A percentile compares a stretch with the other conserved stretches of the same genome.
Conservation (phyloP, 2,797 vertebrate species). For the Iguana delicatissima region DNA sequence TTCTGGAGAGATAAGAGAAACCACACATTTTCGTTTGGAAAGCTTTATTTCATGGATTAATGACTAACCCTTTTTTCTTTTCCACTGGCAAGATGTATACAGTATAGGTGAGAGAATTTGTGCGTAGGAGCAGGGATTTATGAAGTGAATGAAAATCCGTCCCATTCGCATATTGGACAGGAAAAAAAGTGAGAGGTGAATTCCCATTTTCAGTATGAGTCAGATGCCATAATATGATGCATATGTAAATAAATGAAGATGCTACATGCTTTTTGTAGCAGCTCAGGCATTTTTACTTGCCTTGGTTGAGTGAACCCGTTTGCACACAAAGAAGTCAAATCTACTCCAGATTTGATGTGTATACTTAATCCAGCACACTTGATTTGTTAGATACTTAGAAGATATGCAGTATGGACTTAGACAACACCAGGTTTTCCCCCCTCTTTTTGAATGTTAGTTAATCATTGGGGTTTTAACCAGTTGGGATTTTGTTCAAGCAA, state of each 20-base stretch:
- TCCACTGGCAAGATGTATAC: slow-evolving; percentile 89
- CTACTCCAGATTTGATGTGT: background rate
- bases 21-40: slow-evolving; percentile 92
- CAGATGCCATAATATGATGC: slow-evolving; percentile 80
- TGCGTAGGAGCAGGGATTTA: slow-evolving; percentile 83
- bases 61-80: slow-evolving; percentile 98
- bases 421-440: background rate
- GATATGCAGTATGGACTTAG: background rate
- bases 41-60: slow-evolving; percentile 89
- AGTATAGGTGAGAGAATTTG: slow-evolving; percentile 69
- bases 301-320: slow-evolving; percentile 72
- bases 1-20: slow-evolving; percentile 86
- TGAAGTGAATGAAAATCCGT: slow-evolving; percentile 84
- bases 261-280: slow-evolving; percentile 71
- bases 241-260: slow-evolving; percentile 80
- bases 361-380: background rate
- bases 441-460: background rate
- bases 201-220: slow-evolving; percentile 94
- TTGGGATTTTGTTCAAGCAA: background rate
- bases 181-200: slow-evolving; percentile 92
- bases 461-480: background rate
- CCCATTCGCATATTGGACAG: slow-evolving; percentile 87
- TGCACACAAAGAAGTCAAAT: background rate
- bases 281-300: slow-evolving; percentile 76
- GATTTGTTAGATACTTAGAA: background rate